Percentiles rank a stretch among this genome's conserved stretches.
Evolutionary conservation across 2,888 invertebrate genomes (phyloP).

Genomic region (Steinernema hermaphroditum): DNA sequence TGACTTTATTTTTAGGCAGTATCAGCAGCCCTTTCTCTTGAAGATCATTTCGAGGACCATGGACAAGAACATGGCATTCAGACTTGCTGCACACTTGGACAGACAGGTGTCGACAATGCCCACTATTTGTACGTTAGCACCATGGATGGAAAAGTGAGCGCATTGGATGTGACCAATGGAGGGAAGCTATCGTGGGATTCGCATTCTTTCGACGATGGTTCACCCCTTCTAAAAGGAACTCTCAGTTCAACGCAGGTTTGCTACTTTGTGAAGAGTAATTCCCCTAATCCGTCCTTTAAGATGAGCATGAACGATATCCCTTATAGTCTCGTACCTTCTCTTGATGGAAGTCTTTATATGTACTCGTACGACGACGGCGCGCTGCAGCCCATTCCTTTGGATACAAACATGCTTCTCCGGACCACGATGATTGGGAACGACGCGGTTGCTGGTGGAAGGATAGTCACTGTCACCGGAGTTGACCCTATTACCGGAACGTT

Average conservation of each 20-base stretch:
- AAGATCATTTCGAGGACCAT: background rate
- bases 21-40: background rate
- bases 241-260: constrained; percentile 41
- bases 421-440: constrained; percentile 76
- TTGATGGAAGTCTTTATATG: constrained; percentile 87
- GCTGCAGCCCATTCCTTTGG: constrained; percentile 83
- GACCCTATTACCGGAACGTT: constrained; percentile 75
- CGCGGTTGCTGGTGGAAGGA: constrained; percentile 76
- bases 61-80: background rate
- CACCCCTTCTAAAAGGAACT: constrained; percentile 43
- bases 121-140: constrained; percentile 41
- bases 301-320: constrained; percentile 32
- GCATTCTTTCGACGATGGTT: constrained; percentile 34
- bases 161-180: constrained; percentile 42
- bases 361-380: constrained; percentile 79
- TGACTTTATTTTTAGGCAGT: too few species aligned
- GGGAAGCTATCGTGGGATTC: constrained; percentile 43
- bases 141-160: constrained; percentile 51
- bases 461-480: constrained; percentile 83
- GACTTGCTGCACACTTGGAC: background rate
- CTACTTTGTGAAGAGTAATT: background rate
- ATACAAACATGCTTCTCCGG: constrained; percentile 82
- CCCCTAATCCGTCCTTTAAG: constrained; percentile 4
- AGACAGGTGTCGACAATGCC: constrained; percentile 24
- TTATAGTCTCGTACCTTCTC: constrained; percentile 82